Percentiles rank a stretch among this genome's conserved stretches.
Conservation (phyloP, 2,888 invertebrate genomes). For the Campoplex capitator region DNA sequence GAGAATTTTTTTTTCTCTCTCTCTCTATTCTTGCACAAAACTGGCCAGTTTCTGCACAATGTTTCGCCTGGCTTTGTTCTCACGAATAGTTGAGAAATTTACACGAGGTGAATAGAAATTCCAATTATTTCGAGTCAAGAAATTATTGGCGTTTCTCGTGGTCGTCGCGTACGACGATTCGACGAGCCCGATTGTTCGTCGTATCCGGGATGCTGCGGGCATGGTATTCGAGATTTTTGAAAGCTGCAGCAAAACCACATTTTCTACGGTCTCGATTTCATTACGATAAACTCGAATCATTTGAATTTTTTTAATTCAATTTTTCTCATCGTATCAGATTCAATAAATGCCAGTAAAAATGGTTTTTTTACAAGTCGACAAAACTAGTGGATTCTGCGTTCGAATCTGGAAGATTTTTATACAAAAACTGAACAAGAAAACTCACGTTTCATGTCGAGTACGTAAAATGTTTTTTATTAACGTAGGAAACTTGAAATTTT, state of each 20-base stretch:
- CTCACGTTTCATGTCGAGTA: not conserved
- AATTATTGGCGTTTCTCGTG: conserved; percentile 17
- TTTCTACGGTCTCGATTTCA: not conserved
- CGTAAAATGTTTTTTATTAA: not conserved
- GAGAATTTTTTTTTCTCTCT: conserved; percentile 32
- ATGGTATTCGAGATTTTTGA: not conserved
- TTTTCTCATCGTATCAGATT: no score
- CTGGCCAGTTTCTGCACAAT: not conserved
- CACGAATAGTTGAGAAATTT: conserved; percentile 3
- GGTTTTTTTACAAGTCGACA: not conserved
- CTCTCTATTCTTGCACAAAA: conserved; percentile 16
- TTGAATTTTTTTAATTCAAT: not conserved
- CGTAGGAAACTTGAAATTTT: not conserved
- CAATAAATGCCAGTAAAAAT: no score
- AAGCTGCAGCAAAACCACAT: not conserved
- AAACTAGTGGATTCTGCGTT: not conserved
- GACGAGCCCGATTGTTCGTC: not conserved
- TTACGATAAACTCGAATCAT: not conserved
- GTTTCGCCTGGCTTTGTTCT: conserved; percentile 24
- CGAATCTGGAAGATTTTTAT: not conserved
- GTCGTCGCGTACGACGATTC: not conserved
- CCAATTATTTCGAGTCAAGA: conserved; percentile 11
- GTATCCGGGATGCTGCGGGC: not conserved
- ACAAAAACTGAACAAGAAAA: no score
- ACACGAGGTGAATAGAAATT: not conserved